Base-by-base conservation (phyloP, 2,888 invertebrate genomes). In the Malacosoma neustria region DNA sequence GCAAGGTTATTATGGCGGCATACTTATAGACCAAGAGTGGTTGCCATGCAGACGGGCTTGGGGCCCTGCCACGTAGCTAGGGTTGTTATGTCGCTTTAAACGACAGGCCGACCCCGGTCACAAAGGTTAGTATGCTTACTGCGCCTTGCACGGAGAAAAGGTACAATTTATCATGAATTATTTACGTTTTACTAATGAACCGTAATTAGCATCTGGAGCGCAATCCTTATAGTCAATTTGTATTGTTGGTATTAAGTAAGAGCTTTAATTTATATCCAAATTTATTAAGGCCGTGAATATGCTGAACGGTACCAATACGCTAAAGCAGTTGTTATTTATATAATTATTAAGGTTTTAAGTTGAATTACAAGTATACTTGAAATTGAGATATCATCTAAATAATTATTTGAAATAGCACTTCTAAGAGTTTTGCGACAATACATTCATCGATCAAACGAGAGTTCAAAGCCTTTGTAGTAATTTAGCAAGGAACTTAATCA, bases 331-430 rank as follows among this genome's bases (percentile, higher is more conserved):
- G 59, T 61, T 66, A 68, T 61, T 59, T 50, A 46, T 48, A 53
- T 45, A 39, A 43, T 45, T 47, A 53, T 61, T 63, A 62, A 55
- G 61, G 61, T 60, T 22, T 60, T 51, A 59, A 63, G 62, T 65
- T 63, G 45, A 56, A 66, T 65, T 65, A 71, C 66, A 66, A 54
- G 54, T 44, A 48, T 56, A 51, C 57, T 58, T 57, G 46, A 64
- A 59, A 59, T 55, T 54, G 52, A 54, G 60, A 55, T 51, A 59
- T 59, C 63, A 61, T 68, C 64, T 62, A 63, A 72, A 72, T 65
- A 71, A 68, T 72, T 68, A 67, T 73, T 67, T 63, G 56, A 54
- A 60, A 59, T 50, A 55, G 64, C 58, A 54, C 61, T 51, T 52
- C 49, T 40, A 51, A 45, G 50, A 45, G 42, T 51, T 53, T 51